Evolutionary conservation across 2,113 vertebrate species (phyloP).

Genomic region (Megatriorchis doriae): DNA sequence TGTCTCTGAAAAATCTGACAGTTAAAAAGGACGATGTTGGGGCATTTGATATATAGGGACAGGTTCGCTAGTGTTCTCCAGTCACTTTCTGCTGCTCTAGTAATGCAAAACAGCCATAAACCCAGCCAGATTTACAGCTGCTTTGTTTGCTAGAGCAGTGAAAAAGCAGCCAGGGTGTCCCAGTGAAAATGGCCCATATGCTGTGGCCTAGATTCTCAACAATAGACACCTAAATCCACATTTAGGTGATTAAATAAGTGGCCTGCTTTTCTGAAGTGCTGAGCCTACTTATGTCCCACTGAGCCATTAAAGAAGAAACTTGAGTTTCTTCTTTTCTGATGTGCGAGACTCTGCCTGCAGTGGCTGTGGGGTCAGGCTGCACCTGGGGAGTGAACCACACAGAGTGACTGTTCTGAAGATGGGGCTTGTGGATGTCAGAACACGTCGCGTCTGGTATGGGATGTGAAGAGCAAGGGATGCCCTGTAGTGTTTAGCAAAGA

Average conservation of each 20-base stretch:
- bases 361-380: not conserved
- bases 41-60: not conserved
- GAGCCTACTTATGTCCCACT: not conserved
- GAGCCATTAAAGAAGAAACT: not conserved
- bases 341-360: not conserved
- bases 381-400: not conserved
- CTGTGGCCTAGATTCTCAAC: slow-evolving; percentile 13
- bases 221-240: not conserved
- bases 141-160: slow-evolving; percentile 15
- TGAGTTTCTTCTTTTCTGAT: not conserved
- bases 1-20: not conserved
- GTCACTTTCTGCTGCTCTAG: not conserved
- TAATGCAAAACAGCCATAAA: not conserved
- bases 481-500: not conserved
- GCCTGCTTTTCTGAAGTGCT: slow-evolving; percentile 2
- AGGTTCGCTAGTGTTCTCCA: not conserved
- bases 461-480: not conserved
- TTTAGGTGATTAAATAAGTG: slow-evolving; percentile 24
- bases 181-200: slow-evolving; percentile 3
- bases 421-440: not conserved
- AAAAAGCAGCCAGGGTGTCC: not conserved
- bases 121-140: not conserved
- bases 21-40: not conserved
- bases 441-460: not conserved
- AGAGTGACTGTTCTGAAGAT: not conserved